Conservation (phyloP, 2,113 vertebrate species). For the Sialia sialis region DNA sequence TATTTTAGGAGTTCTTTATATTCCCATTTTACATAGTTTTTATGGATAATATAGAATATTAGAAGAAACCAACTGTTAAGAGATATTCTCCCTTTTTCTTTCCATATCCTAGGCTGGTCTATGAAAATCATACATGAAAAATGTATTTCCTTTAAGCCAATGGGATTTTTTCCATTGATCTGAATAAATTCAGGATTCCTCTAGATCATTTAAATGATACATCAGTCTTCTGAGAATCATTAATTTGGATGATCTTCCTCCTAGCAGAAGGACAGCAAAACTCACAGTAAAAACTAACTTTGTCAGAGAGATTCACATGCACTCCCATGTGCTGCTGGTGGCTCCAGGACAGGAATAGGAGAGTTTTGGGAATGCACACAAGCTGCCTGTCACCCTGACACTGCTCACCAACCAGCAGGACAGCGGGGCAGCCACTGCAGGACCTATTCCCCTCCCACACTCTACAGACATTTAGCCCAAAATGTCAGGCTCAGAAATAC, state of each 20-base stretch:
- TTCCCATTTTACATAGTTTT: neutral
- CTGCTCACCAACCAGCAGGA: neutral
- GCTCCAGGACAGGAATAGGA: neutral
- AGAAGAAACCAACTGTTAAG: neutral
- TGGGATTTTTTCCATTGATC: neutral
- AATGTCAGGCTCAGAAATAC: neutral
- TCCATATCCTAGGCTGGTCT: neutral
- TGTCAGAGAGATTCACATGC: neutral
- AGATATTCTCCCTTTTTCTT: neutral
- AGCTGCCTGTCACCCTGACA: neutral
- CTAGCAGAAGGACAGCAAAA: neutral
- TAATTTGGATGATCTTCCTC: neutral
- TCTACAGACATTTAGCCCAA: neutral
- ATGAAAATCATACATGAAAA: constrained; percentile 11
- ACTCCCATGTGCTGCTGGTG: neutral
- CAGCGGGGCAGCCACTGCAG: neutral
- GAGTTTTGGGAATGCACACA: neutral
- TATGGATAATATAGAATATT: neutral
- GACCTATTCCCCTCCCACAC: neutral
- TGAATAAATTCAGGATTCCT: constrained; percentile 9
- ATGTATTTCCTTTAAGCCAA: neutral
- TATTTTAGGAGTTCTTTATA: neutral
- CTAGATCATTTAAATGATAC: neutral
- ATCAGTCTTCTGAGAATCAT: neutral
- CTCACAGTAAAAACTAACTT: neutral